These are phyloP conservation scores for Ammodytes dubius DNA, from an alignment of 2,113 vertebrate genomes.

Conservation along the genomic window DNA sequence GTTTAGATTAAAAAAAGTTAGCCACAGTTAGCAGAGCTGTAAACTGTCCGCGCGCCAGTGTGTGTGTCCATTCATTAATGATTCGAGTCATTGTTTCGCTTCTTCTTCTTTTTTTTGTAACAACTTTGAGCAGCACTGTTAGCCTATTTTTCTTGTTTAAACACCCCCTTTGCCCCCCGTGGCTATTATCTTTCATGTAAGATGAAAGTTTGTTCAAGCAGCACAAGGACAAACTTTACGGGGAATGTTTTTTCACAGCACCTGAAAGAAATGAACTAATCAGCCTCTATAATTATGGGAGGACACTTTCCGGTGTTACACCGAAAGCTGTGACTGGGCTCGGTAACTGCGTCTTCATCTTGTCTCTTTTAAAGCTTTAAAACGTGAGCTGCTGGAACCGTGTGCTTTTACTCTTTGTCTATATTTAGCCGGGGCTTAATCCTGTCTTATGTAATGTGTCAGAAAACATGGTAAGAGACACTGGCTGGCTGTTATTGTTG, in stretches of 20 bases:
- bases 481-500: slow-evolving; percentile 1
- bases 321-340: not conserved
- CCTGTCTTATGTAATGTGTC: slow-evolving; percentile 74
- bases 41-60: not conserved
- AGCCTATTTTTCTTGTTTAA: slow-evolving; percentile 5
- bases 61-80: slow-evolving; percentile 20
- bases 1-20: not conserved
- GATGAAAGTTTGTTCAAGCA: slow-evolving; percentile 3
- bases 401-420: slow-evolving; percentile 53
- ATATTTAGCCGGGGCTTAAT: slow-evolving; percentile 76
- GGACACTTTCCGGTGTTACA: too few species aligned
- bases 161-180: slow-evolving; percentile 44
- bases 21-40: not conserved
- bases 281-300: not conserved
- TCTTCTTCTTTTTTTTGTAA: not conserved
- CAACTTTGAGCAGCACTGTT: not conserved
- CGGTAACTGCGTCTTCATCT: not conserved
- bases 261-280: slow-evolving; percentile 53
- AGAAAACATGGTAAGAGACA: slow-evolving; percentile 54
- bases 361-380: not conserved
- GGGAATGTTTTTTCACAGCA: slow-evolving; percentile 8
- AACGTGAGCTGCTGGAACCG: slow-evolving; percentile 48
- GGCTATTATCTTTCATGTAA: slow-evolving; percentile 38
- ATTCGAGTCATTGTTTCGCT: not conserved
- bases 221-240: not conserved